Conservation (phyloP, 2,113 vertebrate genomes). For the Scortum barcoo region DNA sequence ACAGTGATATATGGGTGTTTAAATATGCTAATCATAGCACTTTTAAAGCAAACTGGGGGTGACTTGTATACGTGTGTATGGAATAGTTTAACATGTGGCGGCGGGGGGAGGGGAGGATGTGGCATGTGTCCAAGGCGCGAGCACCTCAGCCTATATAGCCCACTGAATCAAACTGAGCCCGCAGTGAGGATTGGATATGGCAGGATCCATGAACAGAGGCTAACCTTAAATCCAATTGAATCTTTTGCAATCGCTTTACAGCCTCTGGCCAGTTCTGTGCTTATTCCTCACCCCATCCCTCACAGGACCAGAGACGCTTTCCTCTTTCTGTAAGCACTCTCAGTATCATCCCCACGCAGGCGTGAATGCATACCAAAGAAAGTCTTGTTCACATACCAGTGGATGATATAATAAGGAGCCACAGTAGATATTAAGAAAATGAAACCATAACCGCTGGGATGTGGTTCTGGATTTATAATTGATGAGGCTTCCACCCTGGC, state of each 20-base stretch:
- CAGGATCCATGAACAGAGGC: conserved; percentile 59
- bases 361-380: conserved; percentile 30
- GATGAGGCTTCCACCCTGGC: conserved; percentile 64
- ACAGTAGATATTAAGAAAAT: conserved; percentile 48
- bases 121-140: conserved; percentile 15
- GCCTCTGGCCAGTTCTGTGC: conserved; percentile 59
- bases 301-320: conserved; percentile 49
- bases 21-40: conserved; percentile 40
- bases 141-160: conserved; percentile 10
- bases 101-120: not conserved
- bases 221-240: conserved; percentile 70
- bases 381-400: conserved; percentile 25
- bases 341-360: conserved; percentile 38
- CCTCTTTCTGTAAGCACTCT: conserved; percentile 24
- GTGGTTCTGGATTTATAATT: conserved; percentile 57
- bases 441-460: conserved; percentile 55
- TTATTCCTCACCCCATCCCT: conserved; percentile 48
- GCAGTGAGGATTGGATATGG: conserved; percentile 61
- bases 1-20: conserved; percentile 39
- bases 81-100: not conserved
- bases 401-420: conserved; percentile 44
- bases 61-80: not conserved
- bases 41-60: conserved; percentile 10
- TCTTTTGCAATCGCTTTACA: conserved; percentile 67
- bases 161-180: conserved; percentile 53